Conservation (phyloP, 2,113 vertebrate genomes). For the Synchiropus splendidus region DNA sequence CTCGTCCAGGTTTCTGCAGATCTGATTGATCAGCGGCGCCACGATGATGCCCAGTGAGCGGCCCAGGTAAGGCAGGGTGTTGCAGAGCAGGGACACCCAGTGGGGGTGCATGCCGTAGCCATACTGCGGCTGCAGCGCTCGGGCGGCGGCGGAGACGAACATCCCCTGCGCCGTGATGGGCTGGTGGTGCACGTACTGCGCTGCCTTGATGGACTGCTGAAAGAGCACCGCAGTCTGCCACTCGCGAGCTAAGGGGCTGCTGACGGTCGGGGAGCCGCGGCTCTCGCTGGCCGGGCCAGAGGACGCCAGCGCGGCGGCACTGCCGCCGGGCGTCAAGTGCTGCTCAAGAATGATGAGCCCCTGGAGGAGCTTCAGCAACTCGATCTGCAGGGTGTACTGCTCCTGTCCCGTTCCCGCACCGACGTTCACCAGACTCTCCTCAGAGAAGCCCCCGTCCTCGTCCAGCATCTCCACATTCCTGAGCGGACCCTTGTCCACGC, state of each 20-base stretch:
- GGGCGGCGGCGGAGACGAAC: slow-evolving; percentile 83
- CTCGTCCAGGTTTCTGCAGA: slow-evolving; percentile 91
- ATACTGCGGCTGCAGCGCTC: slow-evolving; percentile 82
- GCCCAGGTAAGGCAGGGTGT: slow-evolving; percentile 82
- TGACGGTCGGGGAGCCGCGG: slow-evolving; percentile 56
- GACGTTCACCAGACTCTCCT: slow-evolving; percentile 80
- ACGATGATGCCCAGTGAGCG: slow-evolving; percentile 88
- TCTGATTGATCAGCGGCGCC: slow-evolving; percentile 81
- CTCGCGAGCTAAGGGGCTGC: slow-evolving; percentile 75
- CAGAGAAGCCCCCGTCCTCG: slow-evolving; percentile 65
- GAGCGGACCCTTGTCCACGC: slow-evolving; percentile 29
- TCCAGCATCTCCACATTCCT: slow-evolving; percentile 25
- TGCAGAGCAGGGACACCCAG: slow-evolving; percentile 84
- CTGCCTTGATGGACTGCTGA: slow-evolving; percentile 86
- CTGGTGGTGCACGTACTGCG: slow-evolving; percentile 80
- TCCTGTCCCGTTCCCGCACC: slow-evolving; percentile 79
- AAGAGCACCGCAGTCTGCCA: slow-evolving; percentile 85
- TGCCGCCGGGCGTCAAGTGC: slow-evolving; percentile 64
- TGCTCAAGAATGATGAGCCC: slow-evolving; percentile 86
- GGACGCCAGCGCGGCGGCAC: slow-evolving; percentile 6
- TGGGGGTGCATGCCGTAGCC: slow-evolving; percentile 88
- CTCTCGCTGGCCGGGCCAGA: slow-evolving; percentile 45
- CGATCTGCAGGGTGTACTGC: slow-evolving; percentile 88
- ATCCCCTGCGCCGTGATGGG: slow-evolving; percentile 90
- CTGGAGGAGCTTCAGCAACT: slow-evolving; percentile 86